Percentiles rank a stretch among this genome's conserved stretches.
Conservation (phyloP, 2,888 invertebrate genomes). For the Trachelus stipa region DNA sequence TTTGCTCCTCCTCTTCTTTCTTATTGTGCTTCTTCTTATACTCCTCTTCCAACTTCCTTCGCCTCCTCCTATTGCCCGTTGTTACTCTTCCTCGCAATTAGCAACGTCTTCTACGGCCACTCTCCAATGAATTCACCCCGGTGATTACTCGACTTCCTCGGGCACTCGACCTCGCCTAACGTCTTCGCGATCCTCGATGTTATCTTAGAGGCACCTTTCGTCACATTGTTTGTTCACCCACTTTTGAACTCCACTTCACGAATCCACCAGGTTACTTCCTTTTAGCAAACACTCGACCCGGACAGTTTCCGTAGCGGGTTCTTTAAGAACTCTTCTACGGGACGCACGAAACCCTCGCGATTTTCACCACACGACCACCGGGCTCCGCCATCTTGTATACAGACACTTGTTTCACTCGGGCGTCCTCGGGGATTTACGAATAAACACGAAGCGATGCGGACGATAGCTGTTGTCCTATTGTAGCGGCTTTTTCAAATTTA, state of each 20-base stretch:
- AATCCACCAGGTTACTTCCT: constrained; percentile 9
- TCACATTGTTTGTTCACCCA: constrained; percentile 27
- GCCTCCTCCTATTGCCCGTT: neutral
- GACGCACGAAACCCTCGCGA: constrained; percentile 9
- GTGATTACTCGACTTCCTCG: neutral
- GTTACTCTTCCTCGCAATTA: neutral
- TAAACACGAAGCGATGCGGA: neutral
- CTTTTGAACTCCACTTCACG: constrained; percentile 9
- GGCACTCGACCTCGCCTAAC: constrained; percentile 5
- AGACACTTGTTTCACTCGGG: constrained; percentile 29
- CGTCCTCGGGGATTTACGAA: neutral
- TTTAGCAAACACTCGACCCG: constrained; percentile 20
- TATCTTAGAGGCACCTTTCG: constrained; percentile 22
- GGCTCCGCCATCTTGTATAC: constrained; percentile 54
- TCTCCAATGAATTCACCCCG: neutral
- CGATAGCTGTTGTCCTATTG: neutral
- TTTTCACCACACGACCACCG: constrained; percentile 32
- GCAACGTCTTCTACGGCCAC: neutral
- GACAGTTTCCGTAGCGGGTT: neutral
- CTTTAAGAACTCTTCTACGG: constrained; percentile 2
- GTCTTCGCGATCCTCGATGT: constrained; percentile 16
- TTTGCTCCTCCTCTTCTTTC: constrained; percentile 28
- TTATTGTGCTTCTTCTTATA: constrained; percentile 6
- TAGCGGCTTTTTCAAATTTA: neutral
- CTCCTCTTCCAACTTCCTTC: neutral